Percentiles rank a stretch among this genome's conserved stretches.
phyloP scores from a whole-genome alignment of 2,113 vertebrate species.

The Abramis brama region DNA sequence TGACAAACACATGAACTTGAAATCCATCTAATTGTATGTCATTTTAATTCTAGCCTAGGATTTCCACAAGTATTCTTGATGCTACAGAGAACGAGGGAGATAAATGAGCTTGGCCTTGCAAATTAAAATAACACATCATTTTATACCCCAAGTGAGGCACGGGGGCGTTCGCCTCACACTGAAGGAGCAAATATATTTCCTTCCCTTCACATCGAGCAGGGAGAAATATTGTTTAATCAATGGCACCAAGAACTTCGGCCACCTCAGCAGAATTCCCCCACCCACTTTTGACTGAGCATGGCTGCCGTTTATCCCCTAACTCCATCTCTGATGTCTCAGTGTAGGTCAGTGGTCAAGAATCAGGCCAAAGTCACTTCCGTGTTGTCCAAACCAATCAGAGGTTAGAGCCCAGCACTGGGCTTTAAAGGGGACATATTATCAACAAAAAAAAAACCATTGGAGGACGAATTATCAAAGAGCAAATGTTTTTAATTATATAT shows the following conservation, averaged over 20 bases:
- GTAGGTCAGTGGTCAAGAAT: slow-evolving; percentile 43
- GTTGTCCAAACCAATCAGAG: slow-evolving; percentile 13
- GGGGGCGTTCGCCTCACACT: slow-evolving; percentile 13
- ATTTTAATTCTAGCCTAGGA: slow-evolving; percentile 15
- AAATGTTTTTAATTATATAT: neutral
- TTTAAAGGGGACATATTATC: neutral
- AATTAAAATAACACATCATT: slow-evolving; percentile 49
- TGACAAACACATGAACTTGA: slow-evolving; percentile 20
- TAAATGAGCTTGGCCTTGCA: slow-evolving; percentile 35
- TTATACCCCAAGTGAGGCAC: slow-evolving; percentile 33
- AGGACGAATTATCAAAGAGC: neutral
- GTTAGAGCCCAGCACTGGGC: neutral
- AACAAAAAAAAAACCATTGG: neutral
- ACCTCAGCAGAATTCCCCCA: slow-evolving; percentile 64
- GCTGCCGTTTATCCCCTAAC: slow-evolving; percentile 63
- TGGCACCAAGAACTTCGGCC: slow-evolving; percentile 58
- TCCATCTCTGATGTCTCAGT: slow-evolving; percentile 52
- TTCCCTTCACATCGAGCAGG: slow-evolving; percentile 31
- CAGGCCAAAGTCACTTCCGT: slow-evolving; percentile 17
- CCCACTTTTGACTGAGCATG: slow-evolving; percentile 52
- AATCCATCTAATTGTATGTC: slow-evolving; percentile 34
- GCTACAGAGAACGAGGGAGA: neutral
- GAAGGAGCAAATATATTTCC: slow-evolving; percentile 56
- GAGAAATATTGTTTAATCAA: slow-evolving; percentile 71
- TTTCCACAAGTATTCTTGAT: slow-evolving; percentile 31